phyloP scores from a whole-genome alignment of 2,888 invertebrate genomes.

The Agriopis aurantiaria region DNA sequence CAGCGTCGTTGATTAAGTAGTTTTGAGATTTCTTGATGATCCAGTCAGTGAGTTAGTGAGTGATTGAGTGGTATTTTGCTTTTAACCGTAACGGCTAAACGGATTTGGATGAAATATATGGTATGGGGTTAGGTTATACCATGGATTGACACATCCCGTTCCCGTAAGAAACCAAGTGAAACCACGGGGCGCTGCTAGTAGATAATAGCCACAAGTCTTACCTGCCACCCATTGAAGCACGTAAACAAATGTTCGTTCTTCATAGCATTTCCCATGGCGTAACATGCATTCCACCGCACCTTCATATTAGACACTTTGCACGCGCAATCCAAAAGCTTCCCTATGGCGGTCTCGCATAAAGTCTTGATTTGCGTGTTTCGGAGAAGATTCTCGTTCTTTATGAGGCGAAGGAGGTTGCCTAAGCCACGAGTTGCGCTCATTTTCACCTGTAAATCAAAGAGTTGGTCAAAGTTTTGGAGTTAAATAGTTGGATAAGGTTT shows the following conservation, averaged over 20 bases:
- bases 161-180: too few relatives aligned
- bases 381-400: conserved; percentile 81
- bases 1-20: too few relatives aligned
- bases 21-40: too few relatives aligned
- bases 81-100: too few relatives aligned
- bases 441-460: conserved; percentile 72
- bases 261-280: conserved; percentile 93
- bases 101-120: too few relatives aligned
- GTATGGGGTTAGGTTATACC: too few relatives aligned
- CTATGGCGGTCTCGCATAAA: conserved; percentile 87
- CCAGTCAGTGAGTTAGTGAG: too few relatives aligned
- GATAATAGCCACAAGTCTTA: conserved; percentile 44
- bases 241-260: conserved; percentile 86
- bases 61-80: too few relatives aligned
- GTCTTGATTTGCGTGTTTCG: conserved; percentile 80
- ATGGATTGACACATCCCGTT: too few relatives aligned
- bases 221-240: conserved; percentile 85
- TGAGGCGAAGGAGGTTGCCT: conserved; percentile 91
- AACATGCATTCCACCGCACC: conserved; percentile 97
- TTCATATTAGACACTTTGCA: conserved; percentile 92
- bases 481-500: too few relatives aligned
- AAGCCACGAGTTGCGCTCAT: conserved; percentile 93
- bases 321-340: conserved; percentile 89
- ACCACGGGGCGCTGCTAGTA: too few relatives aligned
- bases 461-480: not conserved